Percentiles rank a stretch among this genome's conserved stretches.
phyloP scores from a whole-genome alignment of 2,797 vertebrate species.

The Gila robusta region DNA sequence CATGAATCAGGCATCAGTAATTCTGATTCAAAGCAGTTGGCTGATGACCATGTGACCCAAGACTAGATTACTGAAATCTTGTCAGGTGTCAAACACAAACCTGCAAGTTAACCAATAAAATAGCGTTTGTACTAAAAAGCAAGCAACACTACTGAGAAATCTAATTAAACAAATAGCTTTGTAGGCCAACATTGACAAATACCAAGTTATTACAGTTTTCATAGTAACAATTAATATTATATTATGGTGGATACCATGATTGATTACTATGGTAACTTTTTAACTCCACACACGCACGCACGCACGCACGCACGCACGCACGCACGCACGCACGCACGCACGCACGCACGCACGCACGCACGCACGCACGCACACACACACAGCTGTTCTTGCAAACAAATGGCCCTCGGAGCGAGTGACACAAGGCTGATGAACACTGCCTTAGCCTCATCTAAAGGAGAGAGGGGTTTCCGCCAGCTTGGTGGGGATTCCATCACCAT shows the following conservation, averaged over 20 bases:
- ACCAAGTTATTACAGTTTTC: neutral
- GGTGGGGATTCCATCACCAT: conserved; percentile 75
- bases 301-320: conserved; percentile 16
- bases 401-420: neutral
- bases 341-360: conserved; percentile 15
- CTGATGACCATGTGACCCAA: neutral
- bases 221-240: neutral
- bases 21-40: neutral
- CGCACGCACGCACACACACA: conserved; percentile 18
- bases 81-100: neutral
- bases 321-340: neutral
- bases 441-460: conserved; percentile 62
- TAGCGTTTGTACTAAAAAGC: neutral
- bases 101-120: neutral
- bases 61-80: neutral
- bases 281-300: neutral
- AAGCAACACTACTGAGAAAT: neutral
- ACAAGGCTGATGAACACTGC: neutral
- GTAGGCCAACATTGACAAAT: too few relatives aligned
- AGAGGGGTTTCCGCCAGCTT: conserved; percentile 63
- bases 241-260: neutral
- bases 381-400: conserved; percentile 17
- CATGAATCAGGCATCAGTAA: neutral
- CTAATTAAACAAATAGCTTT: neutral
- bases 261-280: neutral